Percentiles rank a stretch among this genome's conserved stretches.
These are phyloP conservation scores for Hepsetus odoe DNA, from an alignment of 2,113 vertebrate genomes.

Conservation along the genomic window DNA sequence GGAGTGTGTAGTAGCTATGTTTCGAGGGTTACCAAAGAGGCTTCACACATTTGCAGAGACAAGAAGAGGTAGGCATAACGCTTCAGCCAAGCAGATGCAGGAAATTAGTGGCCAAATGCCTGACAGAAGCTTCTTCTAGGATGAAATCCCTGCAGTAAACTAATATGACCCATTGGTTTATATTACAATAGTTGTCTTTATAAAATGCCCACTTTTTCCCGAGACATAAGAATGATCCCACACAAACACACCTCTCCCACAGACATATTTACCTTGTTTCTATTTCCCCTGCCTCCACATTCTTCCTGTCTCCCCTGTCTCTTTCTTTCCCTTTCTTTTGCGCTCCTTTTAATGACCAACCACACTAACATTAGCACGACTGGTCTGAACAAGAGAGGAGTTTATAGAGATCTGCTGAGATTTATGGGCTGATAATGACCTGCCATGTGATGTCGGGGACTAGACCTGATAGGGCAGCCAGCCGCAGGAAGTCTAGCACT, in stretches of 20 bases:
- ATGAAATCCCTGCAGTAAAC: conserved; percentile 30
- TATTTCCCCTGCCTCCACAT: conserved; percentile 23
- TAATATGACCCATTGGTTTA: not conserved
- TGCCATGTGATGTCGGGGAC: conserved; percentile 67
- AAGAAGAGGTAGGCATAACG: not conserved
- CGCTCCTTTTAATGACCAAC: conserved; percentile 62
- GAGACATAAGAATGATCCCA: conserved; percentile 7
- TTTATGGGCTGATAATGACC: conserved; percentile 81
- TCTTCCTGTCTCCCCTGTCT: conserved; percentile 5
- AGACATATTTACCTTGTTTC: not conserved
- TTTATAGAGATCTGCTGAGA: conserved; percentile 77
- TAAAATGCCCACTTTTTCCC: not conserved
- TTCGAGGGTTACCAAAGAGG: conserved; percentile 42
- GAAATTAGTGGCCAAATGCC: not conserved
- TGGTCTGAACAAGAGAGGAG: conserved; percentile 69
- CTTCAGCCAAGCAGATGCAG: not conserved
- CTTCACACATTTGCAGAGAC: conserved; percentile 19
- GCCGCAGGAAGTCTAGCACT: conserved; percentile 72
- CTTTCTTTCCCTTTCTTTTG: not conserved
- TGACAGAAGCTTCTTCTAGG: not conserved
- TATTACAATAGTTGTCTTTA: no score
- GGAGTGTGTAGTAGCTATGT: conserved; percentile 24
- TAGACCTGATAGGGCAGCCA: conserved; percentile 66
- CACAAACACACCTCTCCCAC: conserved; percentile 28
- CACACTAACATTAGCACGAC: conserved; percentile 67